phyloP scores from a whole-genome alignment of 2,113 vertebrate genomes.

The human region DNA sequence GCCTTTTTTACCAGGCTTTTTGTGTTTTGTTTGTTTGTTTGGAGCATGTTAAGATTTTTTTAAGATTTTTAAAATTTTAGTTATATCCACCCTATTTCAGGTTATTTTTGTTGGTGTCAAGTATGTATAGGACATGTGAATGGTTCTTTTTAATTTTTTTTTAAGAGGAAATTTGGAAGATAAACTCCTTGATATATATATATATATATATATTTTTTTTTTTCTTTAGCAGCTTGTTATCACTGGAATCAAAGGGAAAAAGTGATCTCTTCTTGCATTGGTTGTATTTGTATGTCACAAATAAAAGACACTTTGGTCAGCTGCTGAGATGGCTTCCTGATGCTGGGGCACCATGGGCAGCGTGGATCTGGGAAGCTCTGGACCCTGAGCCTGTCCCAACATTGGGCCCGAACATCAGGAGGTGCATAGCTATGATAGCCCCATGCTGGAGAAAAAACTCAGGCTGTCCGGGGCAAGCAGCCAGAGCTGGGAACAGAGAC shows the following conservation, averaged over 20 bases:
- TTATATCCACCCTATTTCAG: slow-evolving; percentile 42
- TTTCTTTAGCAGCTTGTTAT: slow-evolving; percentile 64
- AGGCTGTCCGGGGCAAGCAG: not conserved
- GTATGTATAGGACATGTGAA: slow-evolving; percentile 34
- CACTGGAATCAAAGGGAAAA: slow-evolving; percentile 76
- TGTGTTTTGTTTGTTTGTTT: not conserved
- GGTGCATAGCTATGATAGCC: fast-evolving
- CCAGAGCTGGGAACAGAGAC: not conserved
- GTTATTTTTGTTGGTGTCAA: slow-evolving; percentile 45
- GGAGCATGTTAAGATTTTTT: slow-evolving; percentile 29
- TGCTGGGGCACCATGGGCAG: not conserved
- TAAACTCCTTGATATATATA: slow-evolving; percentile 48
- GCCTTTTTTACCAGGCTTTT: not conserved
- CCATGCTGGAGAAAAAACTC: fast-evolving
- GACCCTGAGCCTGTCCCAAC: not conserved
- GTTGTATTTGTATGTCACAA: slow-evolving; percentile 77
- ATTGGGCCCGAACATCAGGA: no score
- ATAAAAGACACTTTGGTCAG: slow-evolving; percentile 78
- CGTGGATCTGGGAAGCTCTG: not conserved
- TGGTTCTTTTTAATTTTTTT: slow-evolving; percentile 55
- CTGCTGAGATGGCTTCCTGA: not conserved
- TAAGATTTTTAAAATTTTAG: not conserved
- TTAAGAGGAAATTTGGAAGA: slow-evolving; percentile 46
- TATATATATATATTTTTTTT: not conserved
- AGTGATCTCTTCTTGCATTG: slow-evolving; percentile 53